Conservation (phyloP, 2,797 vertebrate genomes). For the Mallotus villosus region DNA sequence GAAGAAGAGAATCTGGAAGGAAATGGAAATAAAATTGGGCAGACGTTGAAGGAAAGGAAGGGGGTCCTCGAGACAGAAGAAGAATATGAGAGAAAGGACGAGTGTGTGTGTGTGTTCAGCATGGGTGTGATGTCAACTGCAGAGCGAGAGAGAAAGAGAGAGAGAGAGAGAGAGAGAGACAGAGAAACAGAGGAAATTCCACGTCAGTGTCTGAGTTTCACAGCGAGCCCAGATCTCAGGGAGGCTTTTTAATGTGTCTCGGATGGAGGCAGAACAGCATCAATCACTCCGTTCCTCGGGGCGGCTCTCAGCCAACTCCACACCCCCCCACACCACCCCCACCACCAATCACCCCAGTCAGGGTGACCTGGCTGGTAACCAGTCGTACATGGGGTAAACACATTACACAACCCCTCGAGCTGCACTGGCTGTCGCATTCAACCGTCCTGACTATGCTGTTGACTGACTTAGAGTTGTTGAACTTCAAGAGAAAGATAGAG, state of each 20-base stretch:
- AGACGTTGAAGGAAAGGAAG: background rate
- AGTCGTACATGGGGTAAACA: slow-evolving; percentile 23
- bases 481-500: background rate
- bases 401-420: background rate
- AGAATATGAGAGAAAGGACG: slow-evolving; percentile 6
- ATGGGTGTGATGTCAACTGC: slow-evolving; percentile 14
- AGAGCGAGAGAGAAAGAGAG: background rate
- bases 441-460: background rate
- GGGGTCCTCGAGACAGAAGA: slow-evolving; percentile 15
- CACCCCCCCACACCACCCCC: background rate
- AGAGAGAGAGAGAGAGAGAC: slow-evolving; percentile 26
- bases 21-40: background rate
- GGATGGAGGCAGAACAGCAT: slow-evolving; percentile 40
- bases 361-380: slow-evolving; percentile 28
- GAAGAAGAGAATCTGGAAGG: background rate
- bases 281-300: slow-evolving; percentile 41
- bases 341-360: slow-evolving; percentile 16
- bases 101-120: slow-evolving; percentile 17
- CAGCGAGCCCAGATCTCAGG: slow-evolving; percentile 48
- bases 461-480: background rate
- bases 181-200: slow-evolving; percentile 63
- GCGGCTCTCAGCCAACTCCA: slow-evolving; percentile 40
- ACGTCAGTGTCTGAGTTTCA: slow-evolving; percentile 59
- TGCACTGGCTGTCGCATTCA: background rate
- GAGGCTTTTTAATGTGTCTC: slow-evolving; percentile 43